Evolutionary conservation across 2,888 invertebrate genomes (phyloP), one percentile per base, ranked within the genome.

Genomic region (Erebia aethiops): DNA sequence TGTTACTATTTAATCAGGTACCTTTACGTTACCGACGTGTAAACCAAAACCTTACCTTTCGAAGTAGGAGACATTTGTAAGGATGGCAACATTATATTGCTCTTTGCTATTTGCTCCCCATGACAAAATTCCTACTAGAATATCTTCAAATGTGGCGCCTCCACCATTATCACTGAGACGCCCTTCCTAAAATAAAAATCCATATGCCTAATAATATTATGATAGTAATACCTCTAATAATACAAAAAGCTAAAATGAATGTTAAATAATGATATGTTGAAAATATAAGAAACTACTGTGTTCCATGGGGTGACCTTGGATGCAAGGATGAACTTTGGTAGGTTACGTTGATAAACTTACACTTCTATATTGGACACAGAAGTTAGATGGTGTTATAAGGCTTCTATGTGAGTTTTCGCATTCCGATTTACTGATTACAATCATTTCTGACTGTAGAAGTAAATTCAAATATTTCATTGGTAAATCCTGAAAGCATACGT

Each of bases 51-150:
- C 18, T 62, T 77, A 88, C 90, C 82, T 87, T 75, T 87, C 71
- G 69, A 90, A 91, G 75, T 91, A 89, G 2, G 89, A 86, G 11
- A 89, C 79, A 65, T 91, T 92, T 14, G 89, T 90, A 7, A 91
- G 75, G 3, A 91, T 77, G 1, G 90, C 87, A 2, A 86, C 56
- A 41, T 78, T 71, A 0, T 84, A 79, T 0, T 77, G 73, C 0
- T 78, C 71, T 0, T 75, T 63, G 0, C 71, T 66, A 16, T 71
- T 78, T 2, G 79, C 84, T 14, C 86, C 86, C 52, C 81, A 84
- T 0, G 90, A 89, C 11, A 87, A 71, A 1, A 92, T 77, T 1
- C 91, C 92, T 0, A 88, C 83, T 1, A 89, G 72, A 0, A 79
- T 9, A 0, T 82, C 61, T 7, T 77, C 75, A 21, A 78, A 82